Percentiles rank a stretch among this genome's conserved stretches.
These are phyloP conservation scores for Microctonus brassicae DNA, from an alignment of 2,888 invertebrate species.

Conservation along the genomic window DNA sequence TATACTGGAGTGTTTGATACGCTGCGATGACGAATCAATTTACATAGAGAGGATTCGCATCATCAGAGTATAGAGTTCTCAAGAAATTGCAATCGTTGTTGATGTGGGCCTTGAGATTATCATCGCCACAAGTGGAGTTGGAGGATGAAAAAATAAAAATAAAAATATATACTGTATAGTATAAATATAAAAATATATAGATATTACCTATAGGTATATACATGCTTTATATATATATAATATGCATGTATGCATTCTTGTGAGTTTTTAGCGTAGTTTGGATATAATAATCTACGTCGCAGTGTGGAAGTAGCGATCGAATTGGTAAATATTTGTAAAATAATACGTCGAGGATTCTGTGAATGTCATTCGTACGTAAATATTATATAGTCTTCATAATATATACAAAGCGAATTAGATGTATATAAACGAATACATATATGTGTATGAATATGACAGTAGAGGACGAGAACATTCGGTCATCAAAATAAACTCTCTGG, in stretches of 20 bases:
- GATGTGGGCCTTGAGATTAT: neutral
- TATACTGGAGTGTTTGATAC: neutral
- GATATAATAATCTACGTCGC: neutral
- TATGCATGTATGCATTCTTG: too few relatives aligned
- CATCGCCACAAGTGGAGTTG: neutral
- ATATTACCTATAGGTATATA: too few relatives aligned
- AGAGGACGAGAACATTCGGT: neutral
- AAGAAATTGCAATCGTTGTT: neutral
- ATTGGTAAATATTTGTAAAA: neutral
- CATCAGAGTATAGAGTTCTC: neutral
- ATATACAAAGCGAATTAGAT: neutral
- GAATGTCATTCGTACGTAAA: conserved; percentile 1
- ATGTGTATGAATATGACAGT: neutral
- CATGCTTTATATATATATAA: too few relatives aligned
- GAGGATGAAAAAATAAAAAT: neutral
- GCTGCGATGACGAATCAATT: conserved; percentile 12
- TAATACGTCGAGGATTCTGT: neutral
- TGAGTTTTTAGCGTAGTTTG: too few relatives aligned
- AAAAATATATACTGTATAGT: neutral
- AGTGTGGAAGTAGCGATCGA: neutral
- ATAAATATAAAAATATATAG: neutral
- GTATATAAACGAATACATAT: neutral
- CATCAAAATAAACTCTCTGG: neutral
- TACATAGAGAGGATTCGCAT: conserved; percentile 1
- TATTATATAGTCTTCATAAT: neutral